phyloP scores from a whole-genome alignment of 2,888 invertebrate species.

The Dromius quadrimaculatus region DNA sequence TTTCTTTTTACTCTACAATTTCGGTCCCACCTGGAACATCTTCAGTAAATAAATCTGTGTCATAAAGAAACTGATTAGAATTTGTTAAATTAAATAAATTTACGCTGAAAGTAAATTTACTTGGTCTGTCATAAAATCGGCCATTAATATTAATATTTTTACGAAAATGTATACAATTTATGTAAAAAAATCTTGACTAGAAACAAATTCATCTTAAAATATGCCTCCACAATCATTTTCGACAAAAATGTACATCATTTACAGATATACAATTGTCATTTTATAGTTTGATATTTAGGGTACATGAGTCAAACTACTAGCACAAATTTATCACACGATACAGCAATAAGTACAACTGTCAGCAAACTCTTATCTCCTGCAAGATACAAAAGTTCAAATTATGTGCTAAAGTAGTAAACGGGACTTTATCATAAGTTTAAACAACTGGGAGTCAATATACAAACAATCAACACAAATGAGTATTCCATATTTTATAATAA shows the following conservation, averaged over 20 bases:
- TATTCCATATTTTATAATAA: background rate
- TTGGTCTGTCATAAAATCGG: too few species aligned
- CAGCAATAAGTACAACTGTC: background rate
- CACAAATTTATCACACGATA: slow-evolving; percentile 10
- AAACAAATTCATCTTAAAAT: slow-evolving; percentile 37
- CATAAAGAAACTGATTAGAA: background rate
- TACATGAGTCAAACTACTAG: slow-evolving; percentile 39
- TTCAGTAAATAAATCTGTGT: background rate
- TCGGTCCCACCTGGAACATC: too few species aligned
- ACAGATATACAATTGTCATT: slow-evolving; percentile 40
- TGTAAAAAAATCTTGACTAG: too few species aligned
- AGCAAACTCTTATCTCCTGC: background rate
- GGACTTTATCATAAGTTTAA: slow-evolving; percentile 14
- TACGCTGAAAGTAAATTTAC: too few species aligned
- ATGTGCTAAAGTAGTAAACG: slow-evolving; percentile 14
- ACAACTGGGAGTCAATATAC: background rate
- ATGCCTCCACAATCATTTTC: slow-evolving; percentile 32
- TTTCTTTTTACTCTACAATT: too few species aligned
- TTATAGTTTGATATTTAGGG: slow-evolving; percentile 24
- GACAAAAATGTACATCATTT: slow-evolving; percentile 39
- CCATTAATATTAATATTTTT: too few species aligned
- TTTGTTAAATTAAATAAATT: background rate
- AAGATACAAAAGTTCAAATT: background rate
- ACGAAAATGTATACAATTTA: too few species aligned
- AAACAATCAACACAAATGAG: background rate